These are phyloP conservation scores for Agrochola lychnidis DNA, from an alignment of 2,888 invertebrate genomes.

Conservation along the genomic window DNA sequence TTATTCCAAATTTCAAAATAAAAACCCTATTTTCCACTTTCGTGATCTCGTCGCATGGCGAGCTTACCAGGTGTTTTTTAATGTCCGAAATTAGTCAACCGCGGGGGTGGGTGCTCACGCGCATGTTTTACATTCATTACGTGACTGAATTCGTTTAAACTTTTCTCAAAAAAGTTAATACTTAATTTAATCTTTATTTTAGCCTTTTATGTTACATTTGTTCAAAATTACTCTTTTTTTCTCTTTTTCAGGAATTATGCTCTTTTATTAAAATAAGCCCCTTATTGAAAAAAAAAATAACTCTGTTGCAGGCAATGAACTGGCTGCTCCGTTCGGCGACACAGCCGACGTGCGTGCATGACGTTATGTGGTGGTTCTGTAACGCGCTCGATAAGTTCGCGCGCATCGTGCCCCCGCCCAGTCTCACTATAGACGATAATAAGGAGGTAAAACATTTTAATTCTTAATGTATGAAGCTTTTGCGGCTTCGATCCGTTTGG, in stretches of 20 bases:
- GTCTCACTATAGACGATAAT: slow-evolving; percentile 76
- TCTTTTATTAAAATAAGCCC: background rate
- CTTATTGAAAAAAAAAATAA: background rate
- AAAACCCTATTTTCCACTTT: too few relatives aligned
- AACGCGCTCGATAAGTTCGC: slow-evolving; percentile 93
- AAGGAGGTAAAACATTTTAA: slow-evolving; percentile 75
- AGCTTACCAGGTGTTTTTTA: too few relatives aligned
- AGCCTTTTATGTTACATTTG: background rate
- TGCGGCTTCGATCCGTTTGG: background rate
- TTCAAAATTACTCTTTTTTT: background rate
- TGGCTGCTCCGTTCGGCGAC: slow-evolving; percentile 98
- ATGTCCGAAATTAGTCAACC: too few relatives aligned
- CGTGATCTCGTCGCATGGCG: too few relatives aligned
- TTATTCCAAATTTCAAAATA: too few relatives aligned
- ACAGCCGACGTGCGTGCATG: slow-evolving; percentile 97
- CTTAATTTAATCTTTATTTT: background rate
- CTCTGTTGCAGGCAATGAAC: slow-evolving; percentile 93
- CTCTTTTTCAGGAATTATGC: background rate
- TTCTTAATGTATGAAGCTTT: background rate
- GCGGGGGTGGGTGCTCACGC: background rate
- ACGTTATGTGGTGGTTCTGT: slow-evolving; percentile 99
- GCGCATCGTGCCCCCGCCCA: slow-evolving; percentile 76
- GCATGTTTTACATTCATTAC: background rate
- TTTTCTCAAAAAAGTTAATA: background rate
- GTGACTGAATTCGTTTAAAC: background rate